These are phyloP conservation scores for Sternotherus odoratus DNA, from an alignment of 2,797 vertebrate species.

Conservation along the genomic window DNA sequence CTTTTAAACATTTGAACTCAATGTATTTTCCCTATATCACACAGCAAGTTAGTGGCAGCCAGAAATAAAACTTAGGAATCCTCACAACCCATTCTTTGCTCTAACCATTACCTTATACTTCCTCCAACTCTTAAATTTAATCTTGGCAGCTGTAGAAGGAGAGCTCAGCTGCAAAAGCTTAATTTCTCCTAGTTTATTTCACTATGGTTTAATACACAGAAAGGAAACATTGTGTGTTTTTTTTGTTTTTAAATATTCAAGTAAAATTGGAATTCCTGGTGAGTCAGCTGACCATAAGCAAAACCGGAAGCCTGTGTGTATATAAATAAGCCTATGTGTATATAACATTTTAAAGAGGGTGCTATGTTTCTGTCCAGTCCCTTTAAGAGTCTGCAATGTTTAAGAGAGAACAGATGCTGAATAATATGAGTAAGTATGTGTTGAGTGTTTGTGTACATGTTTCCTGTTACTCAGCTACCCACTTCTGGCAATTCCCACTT, in stretches of 20 bases:
- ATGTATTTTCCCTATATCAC: not conserved
- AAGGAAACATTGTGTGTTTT: accelerated
- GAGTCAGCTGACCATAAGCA: not conserved
- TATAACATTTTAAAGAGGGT: not conserved
- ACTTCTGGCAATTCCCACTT: not conserved
- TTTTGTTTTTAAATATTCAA: not conserved
- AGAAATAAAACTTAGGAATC: not conserved
- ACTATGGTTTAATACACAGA: not conserved
- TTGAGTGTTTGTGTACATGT: not conserved
- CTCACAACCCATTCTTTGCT: not conserved
- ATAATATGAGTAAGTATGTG: not conserved
- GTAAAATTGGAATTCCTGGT: not conserved
- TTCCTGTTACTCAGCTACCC: not conserved
- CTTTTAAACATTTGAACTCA: not conserved
- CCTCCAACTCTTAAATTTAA: not conserved
- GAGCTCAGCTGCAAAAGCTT: not conserved
- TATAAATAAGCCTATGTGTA: accelerated
- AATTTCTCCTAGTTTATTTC: not conserved
- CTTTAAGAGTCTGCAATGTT: accelerated
- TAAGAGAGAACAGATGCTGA: not conserved
- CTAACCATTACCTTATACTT: not conserved
- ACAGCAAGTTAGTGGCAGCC: not conserved
- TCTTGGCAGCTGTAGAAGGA: not conserved
- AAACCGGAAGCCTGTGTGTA: accelerated
- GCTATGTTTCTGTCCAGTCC: not conserved